These are phyloP conservation scores for Coelopa frigida DNA, from an alignment of 1,140 invertebrate species.

Conservation along the genomic window DNA sequence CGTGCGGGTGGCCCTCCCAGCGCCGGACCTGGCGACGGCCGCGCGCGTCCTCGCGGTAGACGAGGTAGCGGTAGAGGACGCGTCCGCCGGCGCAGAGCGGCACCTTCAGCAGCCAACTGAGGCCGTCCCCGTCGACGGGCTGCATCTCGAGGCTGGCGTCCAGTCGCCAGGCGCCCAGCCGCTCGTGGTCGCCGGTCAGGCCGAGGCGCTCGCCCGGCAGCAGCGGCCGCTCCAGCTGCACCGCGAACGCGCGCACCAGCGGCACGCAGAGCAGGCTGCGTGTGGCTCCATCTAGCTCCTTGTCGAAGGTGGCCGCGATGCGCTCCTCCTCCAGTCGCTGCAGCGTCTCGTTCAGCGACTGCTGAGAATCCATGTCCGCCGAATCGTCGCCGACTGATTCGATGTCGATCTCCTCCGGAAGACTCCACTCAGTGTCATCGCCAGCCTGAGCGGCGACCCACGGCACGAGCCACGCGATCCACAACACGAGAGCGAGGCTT, in stretches of 20 bases:
- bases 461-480: too few species aligned
- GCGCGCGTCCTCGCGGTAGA: slow-evolving; percentile 53
- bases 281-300: too few species aligned
- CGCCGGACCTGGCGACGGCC: slow-evolving; percentile 58
- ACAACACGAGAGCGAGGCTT: too few species aligned
- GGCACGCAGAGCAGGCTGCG: slow-evolving; percentile 38
- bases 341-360: too few species aligned
- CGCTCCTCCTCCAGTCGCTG: too few species aligned
- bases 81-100: slow-evolving; percentile 57
- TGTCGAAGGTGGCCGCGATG: too few species aligned
- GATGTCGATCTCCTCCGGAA: too few species aligned
- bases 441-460: too few species aligned
- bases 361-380: too few species aligned
- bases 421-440: too few species aligned
- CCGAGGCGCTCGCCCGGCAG: slow-evolving; percentile 42
- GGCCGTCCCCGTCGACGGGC: slow-evolving; percentile 17
- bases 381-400: too few species aligned
- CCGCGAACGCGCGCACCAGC: slow-evolving; percentile 30
- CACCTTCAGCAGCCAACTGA: slow-evolving; percentile 25
- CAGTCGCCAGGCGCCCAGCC: slow-evolving; percentile 45
- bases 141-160: slow-evolving; percentile 41
- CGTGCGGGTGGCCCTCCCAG: slow-evolving; percentile 74
- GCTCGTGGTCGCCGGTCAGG: slow-evolving; percentile 40
- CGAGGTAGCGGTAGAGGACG: slow-evolving; percentile 73
- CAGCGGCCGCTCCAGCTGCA: slow-evolving; percentile 21